Percentiles rank a stretch among this genome's conserved stretches.
Evolutionary conservation across 2,888 invertebrate genomes (phyloP).

Genomic region (Latrodectus hesperus): DNA sequence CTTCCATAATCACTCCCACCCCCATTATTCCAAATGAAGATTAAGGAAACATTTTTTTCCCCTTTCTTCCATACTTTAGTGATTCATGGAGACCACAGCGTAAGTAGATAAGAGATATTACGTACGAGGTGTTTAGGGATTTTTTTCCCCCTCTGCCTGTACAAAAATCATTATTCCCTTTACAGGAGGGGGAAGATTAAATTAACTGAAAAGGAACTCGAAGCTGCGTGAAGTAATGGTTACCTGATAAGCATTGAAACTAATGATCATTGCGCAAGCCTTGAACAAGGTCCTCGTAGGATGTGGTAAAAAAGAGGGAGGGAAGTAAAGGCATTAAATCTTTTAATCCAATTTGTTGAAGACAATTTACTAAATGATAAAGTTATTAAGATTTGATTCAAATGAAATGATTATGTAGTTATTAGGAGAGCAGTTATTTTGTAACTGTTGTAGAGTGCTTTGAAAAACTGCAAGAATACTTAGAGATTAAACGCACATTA

Average conservation of each 20-base stretch:
- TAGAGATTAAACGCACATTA: no score
- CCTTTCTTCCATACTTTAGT: slow-evolving; percentile 29
- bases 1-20: slow-evolving; percentile 15
- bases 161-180: slow-evolving; percentile 54
- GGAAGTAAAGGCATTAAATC: slow-evolving; percentile 15
- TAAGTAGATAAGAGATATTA: slow-evolving; percentile 55
- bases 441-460: no score
- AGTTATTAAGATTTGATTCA: slow-evolving; percentile 50
- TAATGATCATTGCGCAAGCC: slow-evolving; percentile 45
- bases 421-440: no score
- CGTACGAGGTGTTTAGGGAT: slow-evolving; percentile 35
- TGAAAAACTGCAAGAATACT: no score
- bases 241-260: slow-evolving; percentile 57
- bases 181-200: slow-evolving; percentile 57
- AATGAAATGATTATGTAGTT: slow-evolving; percentile 17
- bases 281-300: neutral
- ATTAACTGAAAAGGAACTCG: slow-evolving; percentile 48
- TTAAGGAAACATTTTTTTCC: slow-evolving; percentile 19
- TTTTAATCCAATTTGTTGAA: slow-evolving; percentile 31
- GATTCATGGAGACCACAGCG: slow-evolving; percentile 51
- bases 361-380: slow-evolving; percentile 29
- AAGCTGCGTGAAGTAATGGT: slow-evolving; percentile 30
- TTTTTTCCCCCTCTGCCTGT: slow-evolving; percentile 15
- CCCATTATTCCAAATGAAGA: slow-evolving; percentile 19
- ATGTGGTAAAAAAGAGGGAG: slow-evolving; percentile 11